These are phyloP conservation scores for Brachypodius melanocephalos DNA, from an alignment of 2,113 vertebrate genomes.

Conservation along the genomic window DNA sequence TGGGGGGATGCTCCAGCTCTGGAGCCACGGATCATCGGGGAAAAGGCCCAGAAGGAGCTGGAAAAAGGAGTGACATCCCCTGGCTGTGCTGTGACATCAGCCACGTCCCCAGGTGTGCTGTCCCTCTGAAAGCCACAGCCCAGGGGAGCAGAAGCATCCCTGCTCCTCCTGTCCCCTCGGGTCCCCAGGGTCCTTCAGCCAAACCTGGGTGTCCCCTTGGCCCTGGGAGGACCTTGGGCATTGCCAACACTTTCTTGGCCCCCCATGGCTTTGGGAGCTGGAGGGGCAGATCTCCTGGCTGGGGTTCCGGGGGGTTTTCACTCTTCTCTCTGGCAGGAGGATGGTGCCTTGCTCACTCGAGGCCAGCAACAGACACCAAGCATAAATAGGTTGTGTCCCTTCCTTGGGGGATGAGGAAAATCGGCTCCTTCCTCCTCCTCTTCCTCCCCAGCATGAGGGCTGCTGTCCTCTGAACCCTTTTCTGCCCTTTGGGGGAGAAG, in stretches of 20 bases:
- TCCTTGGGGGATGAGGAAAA: neutral
- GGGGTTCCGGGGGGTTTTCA: neutral
- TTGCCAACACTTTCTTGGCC: neutral
- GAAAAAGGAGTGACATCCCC: neutral
- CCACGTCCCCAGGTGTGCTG: neutral
- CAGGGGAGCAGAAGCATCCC: neutral
- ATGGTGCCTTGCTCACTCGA: rapidly evolving
- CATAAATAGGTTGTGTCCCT: neutral
- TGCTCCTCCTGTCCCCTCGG: rapidly evolving
- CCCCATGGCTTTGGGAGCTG: neutral
- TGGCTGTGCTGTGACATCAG: neutral
- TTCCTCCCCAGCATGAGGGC: neutral
- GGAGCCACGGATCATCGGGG: rapidly evolving
- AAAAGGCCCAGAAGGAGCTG: neutral
- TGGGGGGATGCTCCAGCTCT: neutral
- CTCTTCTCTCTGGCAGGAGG: neutral
- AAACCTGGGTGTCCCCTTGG: neutral
- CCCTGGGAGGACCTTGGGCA: neutral
- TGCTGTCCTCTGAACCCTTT: neutral
- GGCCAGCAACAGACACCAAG: neutral
- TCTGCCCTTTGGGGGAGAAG: neutral
- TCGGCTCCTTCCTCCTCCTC: neutral
- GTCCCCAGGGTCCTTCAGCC: neutral
- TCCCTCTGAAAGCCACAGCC: neutral
- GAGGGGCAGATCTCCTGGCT: neutral